Evolutionary conservation across 1,140 invertebrate genomes (phyloP).

Genomic region (Cryptotermes secundus): DNA sequence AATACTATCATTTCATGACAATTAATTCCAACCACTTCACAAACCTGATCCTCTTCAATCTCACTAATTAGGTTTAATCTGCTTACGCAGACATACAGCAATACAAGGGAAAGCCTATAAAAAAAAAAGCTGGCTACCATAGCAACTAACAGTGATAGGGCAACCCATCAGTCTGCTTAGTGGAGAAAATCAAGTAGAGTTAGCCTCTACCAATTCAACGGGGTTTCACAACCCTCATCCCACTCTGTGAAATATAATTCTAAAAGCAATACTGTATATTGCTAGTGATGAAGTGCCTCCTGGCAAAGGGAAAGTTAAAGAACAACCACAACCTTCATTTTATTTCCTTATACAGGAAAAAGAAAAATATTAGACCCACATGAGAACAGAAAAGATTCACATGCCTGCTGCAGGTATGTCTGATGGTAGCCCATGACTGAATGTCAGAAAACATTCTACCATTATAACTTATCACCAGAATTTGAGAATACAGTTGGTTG

Average conservation of each 20-base stretch:
- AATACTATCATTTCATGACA: background rate
- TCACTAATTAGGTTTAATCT: constrained; percentile 5
- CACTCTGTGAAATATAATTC: background rate
- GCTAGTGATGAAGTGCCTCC: too few relatives aligned
- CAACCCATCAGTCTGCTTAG: background rate
- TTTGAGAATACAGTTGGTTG: too few relatives aligned
- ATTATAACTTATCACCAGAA: too few relatives aligned
- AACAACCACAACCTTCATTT: too few relatives aligned
- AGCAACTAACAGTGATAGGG: background rate
- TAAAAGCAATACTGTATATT: too few relatives aligned
- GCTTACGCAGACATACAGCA: background rate
- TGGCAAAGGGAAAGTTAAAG: too few relatives aligned
- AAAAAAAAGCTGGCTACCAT: background rate
- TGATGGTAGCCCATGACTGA: too few relatives aligned
- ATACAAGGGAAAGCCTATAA: background rate
- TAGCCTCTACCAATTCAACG: background rate
- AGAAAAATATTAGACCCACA: too few relatives aligned
- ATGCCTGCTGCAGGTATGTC: too few relatives aligned
- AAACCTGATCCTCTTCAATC: background rate
- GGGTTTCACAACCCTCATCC: background rate
- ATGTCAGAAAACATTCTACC: too few relatives aligned
- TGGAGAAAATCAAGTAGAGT: background rate
- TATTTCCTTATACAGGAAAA: too few relatives aligned
- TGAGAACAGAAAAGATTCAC: too few relatives aligned
- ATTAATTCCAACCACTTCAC: constrained; percentile 13